These are phyloP conservation scores for Horisme vitalbata DNA, from an alignment of 2,888 invertebrate species.

Conservation along the genomic window DNA sequence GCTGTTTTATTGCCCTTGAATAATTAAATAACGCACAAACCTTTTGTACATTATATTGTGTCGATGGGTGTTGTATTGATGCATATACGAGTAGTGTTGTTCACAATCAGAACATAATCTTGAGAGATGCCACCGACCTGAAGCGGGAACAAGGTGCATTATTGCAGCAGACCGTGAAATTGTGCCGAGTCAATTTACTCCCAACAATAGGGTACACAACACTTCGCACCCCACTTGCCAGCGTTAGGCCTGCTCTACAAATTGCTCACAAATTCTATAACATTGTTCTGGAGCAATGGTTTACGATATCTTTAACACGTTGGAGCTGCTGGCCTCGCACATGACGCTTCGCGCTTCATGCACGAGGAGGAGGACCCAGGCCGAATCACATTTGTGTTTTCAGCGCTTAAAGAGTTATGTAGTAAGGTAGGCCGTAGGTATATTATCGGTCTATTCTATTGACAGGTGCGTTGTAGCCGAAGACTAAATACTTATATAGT, in stretches of 20 bases:
- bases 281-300: not conserved
- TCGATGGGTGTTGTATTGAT: not conserved
- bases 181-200: slow-evolving; percentile 69
- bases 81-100: not conserved
- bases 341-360: too few species aligned
- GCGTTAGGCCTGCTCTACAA: slow-evolving; percentile 59
- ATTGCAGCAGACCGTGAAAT: slow-evolving; percentile 70
- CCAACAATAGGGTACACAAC: slow-evolving; percentile 57
- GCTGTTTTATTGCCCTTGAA: slow-evolving; percentile 33
- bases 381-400: too few species aligned
- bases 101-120: slow-evolving; percentile 40
- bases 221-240: slow-evolving; percentile 43
- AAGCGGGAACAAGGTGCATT: slow-evolving; percentile 57
- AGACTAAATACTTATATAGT: too few species aligned
- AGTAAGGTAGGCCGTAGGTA: too few species aligned
- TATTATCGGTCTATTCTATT: too few species aligned
- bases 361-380: too few species aligned
- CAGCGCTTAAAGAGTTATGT: too few species aligned
- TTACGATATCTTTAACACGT: too few species aligned
- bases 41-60: slow-evolving; percentile 11
- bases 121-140: slow-evolving; percentile 52
- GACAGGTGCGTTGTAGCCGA: too few species aligned
- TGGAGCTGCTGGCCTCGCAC: too few species aligned
- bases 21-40: slow-evolving; percentile 31
- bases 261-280: slow-evolving; percentile 62